Base-by-base conservation (phyloP, 2,888 invertebrate species). In the Euzophera pinguis region DNA sequence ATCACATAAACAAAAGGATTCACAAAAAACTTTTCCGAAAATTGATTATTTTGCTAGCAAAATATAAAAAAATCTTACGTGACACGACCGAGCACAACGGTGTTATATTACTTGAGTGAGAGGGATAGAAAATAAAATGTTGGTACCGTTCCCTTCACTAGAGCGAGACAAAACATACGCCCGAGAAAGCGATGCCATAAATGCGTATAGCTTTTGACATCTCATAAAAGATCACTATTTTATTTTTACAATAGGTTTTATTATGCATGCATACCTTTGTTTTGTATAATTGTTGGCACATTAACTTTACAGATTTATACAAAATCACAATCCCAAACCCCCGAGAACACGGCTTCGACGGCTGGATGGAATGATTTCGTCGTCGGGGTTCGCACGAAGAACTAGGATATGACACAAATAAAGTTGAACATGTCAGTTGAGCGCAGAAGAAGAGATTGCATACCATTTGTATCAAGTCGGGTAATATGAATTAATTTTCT, bases 311-410 rank as follows among this genome's bases (percentile, higher is more conserved):
- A 81, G 76, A 81, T 84, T 84, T 81, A 78, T 80, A 78, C 73
- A 84, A 82, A 84, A 86, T 84, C 85, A 83, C 85, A 81, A 84
- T 85, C 79, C 84, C 81, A 87, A 87, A 84, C 88, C 89, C 87
- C 87, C 84, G 81, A 88, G 86, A 88, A 88, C 83, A 82, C 87
- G 82, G 86, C 89, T 87, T 86, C 89, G 87, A 90, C 88, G 89
- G 87, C 89, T 89, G 89, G 89, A 89, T 90, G 89, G 89, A 90
- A 90, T 89, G 87, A 88, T 87, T 89, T 90, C 83, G 87, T 87
- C 89, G 88, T 85, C 87, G 88, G 79, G 80, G 80, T 81, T 81
- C 81, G 75, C 89, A 89, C 84, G 84, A 81, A 84, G 82, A 81
- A 78, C 77, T 78, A 69, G 70, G 63, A 74, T 76, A 81, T 65